These are phyloP conservation scores for Eumerus sabulonum DNA, from an alignment of 2,888 invertebrate genomes.

Conservation along the genomic window DNA sequence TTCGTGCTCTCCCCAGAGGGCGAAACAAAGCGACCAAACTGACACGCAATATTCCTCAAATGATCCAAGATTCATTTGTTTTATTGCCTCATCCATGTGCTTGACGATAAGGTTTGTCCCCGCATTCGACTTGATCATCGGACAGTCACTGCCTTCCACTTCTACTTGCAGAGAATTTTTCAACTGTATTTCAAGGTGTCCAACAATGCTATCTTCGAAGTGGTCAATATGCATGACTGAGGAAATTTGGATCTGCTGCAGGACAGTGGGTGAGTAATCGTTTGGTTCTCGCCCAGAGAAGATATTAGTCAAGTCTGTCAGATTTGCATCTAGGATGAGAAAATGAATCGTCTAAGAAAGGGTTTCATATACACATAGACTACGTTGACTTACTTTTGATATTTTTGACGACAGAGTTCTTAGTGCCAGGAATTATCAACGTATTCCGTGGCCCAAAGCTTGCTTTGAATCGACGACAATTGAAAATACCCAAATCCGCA, in stretches of 20 bases:
- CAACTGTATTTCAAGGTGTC: constrained; percentile 84
- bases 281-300: constrained; percentile 72
- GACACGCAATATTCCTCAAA: constrained; percentile 78
- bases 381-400: constrained; percentile 67
- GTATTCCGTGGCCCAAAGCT: constrained; percentile 87
- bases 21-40: constrained; percentile 88
- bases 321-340: constrained; percentile 58
- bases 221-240: constrained; percentile 71
- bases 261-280: constrained; percentile 73
- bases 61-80: constrained; percentile 73
- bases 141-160: constrained; percentile 80
- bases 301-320: constrained; percentile 67
- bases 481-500: constrained; percentile 81
- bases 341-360: background rate
- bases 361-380: background rate
- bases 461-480: constrained; percentile 84
- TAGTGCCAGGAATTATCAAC: constrained; percentile 80
- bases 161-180: constrained; percentile 80
- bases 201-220: constrained; percentile 81
- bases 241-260: constrained; percentile 75
- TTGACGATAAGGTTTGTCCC: constrained; percentile 80
- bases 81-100: constrained; percentile 80
- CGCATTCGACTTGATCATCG: constrained; percentile 73
- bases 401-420: constrained; percentile 66
- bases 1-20: constrained; percentile 90